A percentile compares a stretch with the other conserved stretches of the same genome.
Conservation (phyloP, 2,113 vertebrate genomes). For the Anas platyrhynchos region DNA sequence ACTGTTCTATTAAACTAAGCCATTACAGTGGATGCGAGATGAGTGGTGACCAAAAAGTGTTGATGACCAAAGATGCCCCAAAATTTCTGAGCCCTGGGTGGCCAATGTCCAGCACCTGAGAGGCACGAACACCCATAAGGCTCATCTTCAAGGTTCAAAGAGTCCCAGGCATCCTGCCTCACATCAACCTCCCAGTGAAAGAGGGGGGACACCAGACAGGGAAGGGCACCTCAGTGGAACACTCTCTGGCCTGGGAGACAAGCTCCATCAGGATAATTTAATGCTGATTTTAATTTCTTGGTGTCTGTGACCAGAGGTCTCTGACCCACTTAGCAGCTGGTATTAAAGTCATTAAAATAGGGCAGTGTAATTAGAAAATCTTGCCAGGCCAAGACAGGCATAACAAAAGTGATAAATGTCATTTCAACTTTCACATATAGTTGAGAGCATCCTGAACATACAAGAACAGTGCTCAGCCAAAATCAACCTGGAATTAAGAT, state of each 20-base stretch:
- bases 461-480: neutral
- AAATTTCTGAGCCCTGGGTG: neutral
- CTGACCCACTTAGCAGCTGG: neutral
- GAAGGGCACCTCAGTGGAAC: neutral
- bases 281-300: neutral
- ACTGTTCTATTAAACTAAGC: neutral
- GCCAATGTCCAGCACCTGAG: neutral
- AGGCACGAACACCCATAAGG: neutral
- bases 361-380: neutral
- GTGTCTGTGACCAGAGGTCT: neutral
- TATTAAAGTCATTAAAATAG: neutral
- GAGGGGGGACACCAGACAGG: neutral
- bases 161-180: neutral
- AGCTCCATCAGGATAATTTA: neutral
- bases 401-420: neutral
- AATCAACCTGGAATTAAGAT: neutral
- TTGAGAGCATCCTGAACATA: neutral
- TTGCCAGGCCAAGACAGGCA: neutral
- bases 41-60: fast-evolving
- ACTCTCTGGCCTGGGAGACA: neutral
- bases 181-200: neutral
- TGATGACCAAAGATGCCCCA: neutral
- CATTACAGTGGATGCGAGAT: fast-evolving
- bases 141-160: neutral
- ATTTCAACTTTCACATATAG: neutral